Conservation (phyloP, 2,113 vertebrate genomes). For the Jaculus jaculus region DNA sequence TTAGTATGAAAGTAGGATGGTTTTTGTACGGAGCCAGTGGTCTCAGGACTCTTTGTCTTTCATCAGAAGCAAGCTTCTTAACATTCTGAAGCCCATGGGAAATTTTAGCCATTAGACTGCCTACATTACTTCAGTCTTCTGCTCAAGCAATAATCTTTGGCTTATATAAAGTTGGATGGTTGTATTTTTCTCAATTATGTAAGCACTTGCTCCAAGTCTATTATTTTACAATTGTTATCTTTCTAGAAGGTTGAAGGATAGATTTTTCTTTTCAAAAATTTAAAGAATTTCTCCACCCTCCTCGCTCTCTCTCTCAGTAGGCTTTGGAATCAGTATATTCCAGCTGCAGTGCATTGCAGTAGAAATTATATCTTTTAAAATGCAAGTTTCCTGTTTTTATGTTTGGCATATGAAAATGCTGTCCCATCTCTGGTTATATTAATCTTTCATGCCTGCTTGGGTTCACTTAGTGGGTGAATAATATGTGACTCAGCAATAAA, state of each 20-base stretch:
- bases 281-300: neutral
- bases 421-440: slow-evolving; percentile 13
- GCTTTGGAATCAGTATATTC: slow-evolving; percentile 9
- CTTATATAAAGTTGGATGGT: neutral
- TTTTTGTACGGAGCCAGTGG: slow-evolving; percentile 28
- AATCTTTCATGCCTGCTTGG: slow-evolving; percentile 53
- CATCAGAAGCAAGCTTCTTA: neutral
- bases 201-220: neutral
- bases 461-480: slow-evolving; percentile 54
- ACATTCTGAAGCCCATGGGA: neutral
- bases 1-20: neutral
- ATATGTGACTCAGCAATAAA: slow-evolving; percentile 60
- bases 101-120: neutral
- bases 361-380: slow-evolving; percentile 60
- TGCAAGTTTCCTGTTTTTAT: slow-evolving; percentile 21
- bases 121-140: slow-evolving; percentile 33
- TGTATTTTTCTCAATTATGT: slow-evolving; percentile 48
- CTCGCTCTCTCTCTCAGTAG: slow-evolving; percentile 7
- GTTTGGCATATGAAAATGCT: slow-evolving; percentile 46
- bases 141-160: neutral
- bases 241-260: slow-evolving; percentile 22
- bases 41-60: slow-evolving; percentile 24
- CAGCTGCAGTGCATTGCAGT: slow-evolving; percentile 34
- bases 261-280: slow-evolving; percentile 59
- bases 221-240: slow-evolving; percentile 43